Percentiles rank a stretch among this genome's conserved stretches.
Evolutionary conservation across 1,140 invertebrate species (phyloP).

Genomic region (Magallana angulata): DNA sequence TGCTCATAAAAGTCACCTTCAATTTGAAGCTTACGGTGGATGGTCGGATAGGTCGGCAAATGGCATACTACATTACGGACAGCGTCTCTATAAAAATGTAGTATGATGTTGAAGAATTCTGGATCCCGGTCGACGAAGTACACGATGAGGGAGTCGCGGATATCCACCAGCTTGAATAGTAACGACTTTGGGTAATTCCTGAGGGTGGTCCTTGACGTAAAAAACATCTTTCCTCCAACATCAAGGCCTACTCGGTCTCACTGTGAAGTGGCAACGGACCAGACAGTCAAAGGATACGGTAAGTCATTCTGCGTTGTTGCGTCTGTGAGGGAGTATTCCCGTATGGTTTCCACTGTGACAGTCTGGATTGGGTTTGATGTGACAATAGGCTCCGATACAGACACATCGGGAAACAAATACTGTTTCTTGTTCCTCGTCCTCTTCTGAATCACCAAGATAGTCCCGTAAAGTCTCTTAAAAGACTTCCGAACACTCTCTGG

Average conservation of each 20-base stretch:
- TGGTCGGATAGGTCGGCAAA: neutral
- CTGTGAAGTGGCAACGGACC: too few relatives aligned
- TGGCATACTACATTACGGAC: neutral
- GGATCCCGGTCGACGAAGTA: constrained; percentile 15
- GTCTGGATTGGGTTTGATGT: neutral
- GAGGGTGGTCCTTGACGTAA: neutral
- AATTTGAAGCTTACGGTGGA: neutral
- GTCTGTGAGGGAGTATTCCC: neutral
- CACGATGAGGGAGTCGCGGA: neutral
- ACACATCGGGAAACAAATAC: neutral
- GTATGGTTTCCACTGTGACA: neutral
- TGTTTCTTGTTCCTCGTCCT: neutral
- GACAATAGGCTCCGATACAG: neutral
- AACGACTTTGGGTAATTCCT: neutral
- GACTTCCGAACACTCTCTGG: neutral
- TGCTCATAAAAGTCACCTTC: constrained; percentile 11
- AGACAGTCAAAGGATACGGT: too few relatives aligned
- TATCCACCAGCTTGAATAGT: neutral
- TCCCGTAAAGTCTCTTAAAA: neutral
- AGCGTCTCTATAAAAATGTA: neutral
- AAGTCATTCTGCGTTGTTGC: neutral
- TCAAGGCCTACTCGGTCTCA: neutral
- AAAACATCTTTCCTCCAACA: neutral
- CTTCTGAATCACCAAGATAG: neutral
- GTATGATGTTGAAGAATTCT: neutral